Percentiles rank a stretch among this genome's conserved stretches.
These are phyloP conservation scores for Abscondita cerata DNA, from an alignment of 2,888 invertebrate genomes.

Conservation along the genomic window DNA sequence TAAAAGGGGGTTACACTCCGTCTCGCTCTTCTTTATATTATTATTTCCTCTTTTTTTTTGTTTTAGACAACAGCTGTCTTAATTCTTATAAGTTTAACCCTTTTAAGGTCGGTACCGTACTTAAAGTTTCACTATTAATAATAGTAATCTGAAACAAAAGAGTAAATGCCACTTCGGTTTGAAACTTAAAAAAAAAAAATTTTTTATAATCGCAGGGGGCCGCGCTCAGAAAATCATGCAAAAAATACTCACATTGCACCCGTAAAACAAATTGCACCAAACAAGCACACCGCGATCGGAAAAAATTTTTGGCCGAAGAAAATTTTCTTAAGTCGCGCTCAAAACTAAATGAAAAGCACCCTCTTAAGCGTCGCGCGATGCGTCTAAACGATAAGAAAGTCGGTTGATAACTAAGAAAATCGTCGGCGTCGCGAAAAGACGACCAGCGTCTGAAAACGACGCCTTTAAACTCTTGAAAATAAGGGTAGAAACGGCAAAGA, in stretches of 20 bases:
- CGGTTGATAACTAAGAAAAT: slow-evolving; percentile 60
- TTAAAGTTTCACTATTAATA: slow-evolving; percentile 26
- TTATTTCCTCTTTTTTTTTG: slow-evolving; percentile 14
- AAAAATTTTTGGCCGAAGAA: slow-evolving; percentile 11
- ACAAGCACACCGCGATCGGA: slow-evolving; percentile 18
- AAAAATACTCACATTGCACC: slow-evolving; percentile 26
- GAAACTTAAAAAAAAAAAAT: background rate
- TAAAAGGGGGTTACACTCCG: slow-evolving; percentile 36
- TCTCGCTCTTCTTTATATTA: slow-evolving; percentile 24
- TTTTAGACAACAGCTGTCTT: slow-evolving; percentile 38
- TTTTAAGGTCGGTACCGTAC: slow-evolving; percentile 28
- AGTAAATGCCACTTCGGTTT: slow-evolving; percentile 5
- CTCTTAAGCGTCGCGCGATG: slow-evolving; percentile 50
- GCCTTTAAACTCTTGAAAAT: slow-evolving; percentile 59
- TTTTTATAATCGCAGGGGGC: background rate
- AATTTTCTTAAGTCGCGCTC: slow-evolving; percentile 11
- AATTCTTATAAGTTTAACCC: slow-evolving; percentile 30
- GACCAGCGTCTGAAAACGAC: slow-evolving; percentile 59
- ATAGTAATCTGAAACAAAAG: slow-evolving; percentile 25
- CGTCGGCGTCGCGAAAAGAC: slow-evolving; percentile 59
- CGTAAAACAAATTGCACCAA: slow-evolving; percentile 29
- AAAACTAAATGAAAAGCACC: slow-evolving; percentile 3
- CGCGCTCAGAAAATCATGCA: slow-evolving; percentile 16
- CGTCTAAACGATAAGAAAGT: slow-evolving; percentile 60
- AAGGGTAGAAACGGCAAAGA: slow-evolving; percentile 45